These are phyloP conservation scores for Athalia rosae DNA, from an alignment of 2,888 invertebrate genomes.

Conservation along the genomic window DNA sequence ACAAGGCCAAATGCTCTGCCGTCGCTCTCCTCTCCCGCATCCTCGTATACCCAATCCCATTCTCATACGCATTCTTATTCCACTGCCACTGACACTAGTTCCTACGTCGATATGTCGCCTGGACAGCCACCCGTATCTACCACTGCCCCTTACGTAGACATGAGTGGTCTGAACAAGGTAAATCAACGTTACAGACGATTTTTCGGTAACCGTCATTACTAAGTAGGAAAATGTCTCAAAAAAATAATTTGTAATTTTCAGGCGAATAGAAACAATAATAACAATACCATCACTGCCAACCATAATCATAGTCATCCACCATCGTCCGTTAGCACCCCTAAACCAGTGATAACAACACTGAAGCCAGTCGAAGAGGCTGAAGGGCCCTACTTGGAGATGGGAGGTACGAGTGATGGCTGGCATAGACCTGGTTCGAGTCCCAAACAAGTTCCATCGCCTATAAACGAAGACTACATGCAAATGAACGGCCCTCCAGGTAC, in stretches of 20 bases:
- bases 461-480: conserved; percentile 71
- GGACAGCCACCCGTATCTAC: conserved; percentile 66
- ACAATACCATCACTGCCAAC: conserved; percentile 71
- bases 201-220: no score
- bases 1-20: conserved; percentile 72
- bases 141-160: conserved; percentile 70
- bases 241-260: not conserved
- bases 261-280: conserved; percentile 61
- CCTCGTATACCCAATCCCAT: conserved; percentile 64
- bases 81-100: conserved; percentile 72
- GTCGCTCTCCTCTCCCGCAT: conserved; percentile 63
- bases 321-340: conserved; percentile 61
- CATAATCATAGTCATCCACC: conserved; percentile 69
- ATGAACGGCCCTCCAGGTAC: conserved; percentile 72
- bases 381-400: conserved; percentile 71
- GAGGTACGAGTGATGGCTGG: conserved; percentile 66
- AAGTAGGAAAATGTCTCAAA: no score
- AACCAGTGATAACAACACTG: conserved; percentile 68
- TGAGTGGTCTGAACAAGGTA: conserved; percentile 71
- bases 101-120: conserved; percentile 75
- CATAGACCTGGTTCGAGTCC: conserved; percentile 68
- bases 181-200: conserved; percentile 2
- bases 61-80: conserved; percentile 67
- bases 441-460: conserved; percentile 71
- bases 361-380: conserved; percentile 72